Base-by-base conservation (phyloP, 2,888 invertebrate genomes). In the Campoplex capitator region DNA sequence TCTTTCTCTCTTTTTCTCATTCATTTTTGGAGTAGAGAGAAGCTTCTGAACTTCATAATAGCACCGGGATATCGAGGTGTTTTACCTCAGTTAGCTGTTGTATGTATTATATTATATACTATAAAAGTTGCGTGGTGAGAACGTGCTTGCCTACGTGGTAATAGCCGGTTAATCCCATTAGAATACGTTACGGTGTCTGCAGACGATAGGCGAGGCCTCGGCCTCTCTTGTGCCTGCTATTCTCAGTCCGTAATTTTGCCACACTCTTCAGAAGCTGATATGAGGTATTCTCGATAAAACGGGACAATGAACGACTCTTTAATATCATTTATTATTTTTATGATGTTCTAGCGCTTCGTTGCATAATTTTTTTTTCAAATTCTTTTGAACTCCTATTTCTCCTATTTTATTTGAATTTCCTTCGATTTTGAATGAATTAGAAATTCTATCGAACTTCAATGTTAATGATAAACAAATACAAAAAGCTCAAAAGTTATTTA, bases 81-180 rank as follows among this genome's bases (percentile, higher is more conserved):
- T 48, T 23, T 62, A 13, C 28, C 13, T 23, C 54, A 80, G 58
- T 70, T 67, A n/a, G 23, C 35, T 65, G 79, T 42, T 35, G 42
- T 74, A 56, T 70, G 67, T 54, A 74, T 45, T 28, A 56, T 54
- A 62, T 16, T 13, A 62, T 62, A 16, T 62, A 28, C 6, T 62
- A 67, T n/a, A 73, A 56, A 81, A 81, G 81, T 58, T 81, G 81
- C 74, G 74, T 80, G 88, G 88, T 89, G 90, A 89, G 87, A 88
- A 88, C 88, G 84, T 83, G 89, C 89, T 88, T 86, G 88, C 84
- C 85, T 89, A 89, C 90, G 90, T 89, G 90, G 91, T 90, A 92
- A 92, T 92, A 90, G 92, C 90, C 90, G 89, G 89, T 89, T 92
- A 92, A 92, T 93, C 91, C 90, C 90, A 92, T 92, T 92, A 91